These are phyloP conservation scores for Eospalax fontanierii DNA, from an alignment of 2,797 vertebrate genomes.

Conservation along the genomic window DNA sequence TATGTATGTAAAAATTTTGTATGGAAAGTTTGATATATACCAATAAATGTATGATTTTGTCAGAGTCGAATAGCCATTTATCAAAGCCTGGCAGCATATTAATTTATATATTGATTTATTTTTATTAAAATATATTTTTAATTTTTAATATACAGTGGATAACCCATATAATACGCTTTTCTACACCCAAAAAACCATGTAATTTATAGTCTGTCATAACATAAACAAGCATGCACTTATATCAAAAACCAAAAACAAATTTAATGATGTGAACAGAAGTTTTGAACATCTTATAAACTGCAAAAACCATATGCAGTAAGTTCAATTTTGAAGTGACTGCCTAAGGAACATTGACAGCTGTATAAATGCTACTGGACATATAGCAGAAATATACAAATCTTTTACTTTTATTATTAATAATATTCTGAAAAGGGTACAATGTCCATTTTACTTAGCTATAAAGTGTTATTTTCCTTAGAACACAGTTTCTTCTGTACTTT, in stretches of 20 bases:
- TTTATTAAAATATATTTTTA: neutral
- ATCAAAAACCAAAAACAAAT: neutral
- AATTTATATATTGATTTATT: neutral
- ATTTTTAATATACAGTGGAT: neutral
- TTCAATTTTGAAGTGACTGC: neutral
- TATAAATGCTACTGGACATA: neutral
- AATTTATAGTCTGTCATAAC: neutral
- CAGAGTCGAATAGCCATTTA: neutral
- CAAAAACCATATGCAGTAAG: neutral
- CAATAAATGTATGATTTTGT: slow-evolving; percentile 12
- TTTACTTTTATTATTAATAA: neutral
- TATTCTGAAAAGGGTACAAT: neutral
- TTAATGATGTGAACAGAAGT: neutral
- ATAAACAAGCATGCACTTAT: neutral
- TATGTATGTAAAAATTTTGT: neutral
- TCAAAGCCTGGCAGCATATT: neutral
- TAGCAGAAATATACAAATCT: no score
- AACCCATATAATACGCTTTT: slow-evolving; percentile 7
- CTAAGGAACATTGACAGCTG: neutral
- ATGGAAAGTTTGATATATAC: neutral
- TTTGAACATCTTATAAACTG: neutral
- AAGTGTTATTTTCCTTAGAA: neutral
- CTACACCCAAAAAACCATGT: neutral
- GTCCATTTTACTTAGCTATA: neutral
- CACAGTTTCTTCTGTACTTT: neutral